Percentiles rank a stretch among this genome's conserved stretches.
These are phyloP conservation scores for Caradrina clavipalpis DNA, from an alignment of 2,888 invertebrate genomes.

Conservation along the genomic window DNA sequence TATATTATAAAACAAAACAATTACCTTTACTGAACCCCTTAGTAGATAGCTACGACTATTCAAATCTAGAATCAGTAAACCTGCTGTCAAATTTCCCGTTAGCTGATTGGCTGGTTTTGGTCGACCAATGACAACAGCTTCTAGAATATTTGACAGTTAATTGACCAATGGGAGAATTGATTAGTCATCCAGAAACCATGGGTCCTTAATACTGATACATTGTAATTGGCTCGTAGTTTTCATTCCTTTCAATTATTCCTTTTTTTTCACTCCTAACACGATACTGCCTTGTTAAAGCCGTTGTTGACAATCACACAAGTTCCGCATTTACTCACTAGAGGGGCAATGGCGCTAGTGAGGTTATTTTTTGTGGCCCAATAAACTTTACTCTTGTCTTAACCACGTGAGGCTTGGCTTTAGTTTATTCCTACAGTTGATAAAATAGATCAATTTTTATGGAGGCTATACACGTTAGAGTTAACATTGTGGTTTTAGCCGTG, in stretches of 20 bases:
- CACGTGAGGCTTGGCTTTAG: too few species aligned
- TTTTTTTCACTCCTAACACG: conserved; percentile 7
- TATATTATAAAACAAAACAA: conserved; percentile 29
- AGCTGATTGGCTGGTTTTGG: neutral
- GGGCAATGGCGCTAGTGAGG: conserved; percentile 37
- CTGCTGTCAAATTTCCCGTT: neutral
- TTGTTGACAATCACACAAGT: conserved; percentile 53
- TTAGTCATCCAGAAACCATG: neutral
- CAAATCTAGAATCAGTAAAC: neutral
- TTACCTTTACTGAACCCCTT: neutral
- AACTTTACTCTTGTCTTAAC: too few species aligned
- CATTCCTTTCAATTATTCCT: neutral
- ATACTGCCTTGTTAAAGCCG: conserved; percentile 55
- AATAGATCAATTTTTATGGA: too few species aligned
- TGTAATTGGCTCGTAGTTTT: conserved; percentile 23
- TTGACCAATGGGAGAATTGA: neutral
- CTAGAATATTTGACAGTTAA: neutral
- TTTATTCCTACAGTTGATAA: too few species aligned
- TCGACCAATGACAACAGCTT: neutral
- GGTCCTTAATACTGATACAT: neutral
- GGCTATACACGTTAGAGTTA: too few species aligned
- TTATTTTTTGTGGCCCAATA: neutral
- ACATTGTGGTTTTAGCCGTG: too few species aligned
- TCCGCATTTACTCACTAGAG: conserved; percentile 41
- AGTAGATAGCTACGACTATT: neutral